Conservation (phyloP, 1,140 invertebrate species). For the Drosophila truncata region DNA sequence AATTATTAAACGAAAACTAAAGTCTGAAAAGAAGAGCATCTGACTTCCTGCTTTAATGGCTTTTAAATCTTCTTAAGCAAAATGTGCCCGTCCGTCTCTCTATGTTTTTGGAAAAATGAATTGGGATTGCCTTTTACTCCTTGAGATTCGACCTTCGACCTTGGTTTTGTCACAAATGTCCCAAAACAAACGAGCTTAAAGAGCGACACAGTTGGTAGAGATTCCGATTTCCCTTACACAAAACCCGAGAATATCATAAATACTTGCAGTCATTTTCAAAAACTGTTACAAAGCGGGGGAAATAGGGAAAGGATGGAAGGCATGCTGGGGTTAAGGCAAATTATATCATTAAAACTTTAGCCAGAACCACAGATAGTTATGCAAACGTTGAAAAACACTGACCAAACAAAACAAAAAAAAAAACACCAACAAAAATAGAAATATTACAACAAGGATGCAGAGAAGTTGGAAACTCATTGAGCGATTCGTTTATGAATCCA, state of each 20-base stretch:
- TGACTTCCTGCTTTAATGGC: no score
- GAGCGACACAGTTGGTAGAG: conserved; percentile 2
- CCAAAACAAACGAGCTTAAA: background rate
- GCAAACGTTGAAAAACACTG: conserved; percentile 21
- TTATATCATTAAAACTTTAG: conserved; percentile 73
- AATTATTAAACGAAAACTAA: no score
- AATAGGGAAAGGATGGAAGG: background rate
- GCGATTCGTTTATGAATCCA: no score
- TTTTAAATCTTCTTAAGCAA: no score
- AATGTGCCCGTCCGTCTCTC: no score
- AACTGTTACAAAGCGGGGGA: conserved; percentile 35
- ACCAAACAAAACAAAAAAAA: background rate
- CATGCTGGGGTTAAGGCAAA: conserved; percentile 37
- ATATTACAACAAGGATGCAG: no score
- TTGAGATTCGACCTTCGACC: background rate
- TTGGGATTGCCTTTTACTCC: no score
- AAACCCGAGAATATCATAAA: conserved; percentile 1
- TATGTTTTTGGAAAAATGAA: no score
- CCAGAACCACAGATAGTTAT: conserved; percentile 29
- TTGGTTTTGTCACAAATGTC: conserved; percentile 7
- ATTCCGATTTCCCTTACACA: conserved; percentile 7
- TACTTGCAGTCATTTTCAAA: conserved; percentile 54
- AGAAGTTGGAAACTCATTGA: no score
- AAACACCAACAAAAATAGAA: no score
- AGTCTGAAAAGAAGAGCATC: no score